Conservation (phyloP, 2,113 vertebrate species). For the Triplophysa siluroides region DNA sequence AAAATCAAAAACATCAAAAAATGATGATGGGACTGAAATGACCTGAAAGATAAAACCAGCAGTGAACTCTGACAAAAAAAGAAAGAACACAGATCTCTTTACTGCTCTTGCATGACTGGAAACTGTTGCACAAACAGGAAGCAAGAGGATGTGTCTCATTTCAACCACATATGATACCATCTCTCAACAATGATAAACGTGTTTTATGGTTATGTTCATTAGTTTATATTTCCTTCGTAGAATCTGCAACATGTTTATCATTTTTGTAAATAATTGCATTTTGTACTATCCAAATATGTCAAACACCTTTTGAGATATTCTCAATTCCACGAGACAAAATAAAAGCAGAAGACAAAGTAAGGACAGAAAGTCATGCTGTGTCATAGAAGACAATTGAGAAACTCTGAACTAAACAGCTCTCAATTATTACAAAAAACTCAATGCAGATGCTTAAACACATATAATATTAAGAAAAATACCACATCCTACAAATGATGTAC, state of each 20-base stretch:
- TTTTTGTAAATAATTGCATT: no score
- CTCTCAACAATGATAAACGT: neutral
- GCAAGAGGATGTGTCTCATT: neutral
- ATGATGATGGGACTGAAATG: neutral
- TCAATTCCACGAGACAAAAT: no score
- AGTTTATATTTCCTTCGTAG: no score
- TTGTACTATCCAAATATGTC: no score
- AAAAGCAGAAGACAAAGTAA: neutral
- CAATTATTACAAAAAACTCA: no score
- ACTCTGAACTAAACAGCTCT: no score
- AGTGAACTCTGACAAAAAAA: neutral
- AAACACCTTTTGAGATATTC: no score
- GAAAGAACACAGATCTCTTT: neutral
- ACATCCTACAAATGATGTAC: no score
- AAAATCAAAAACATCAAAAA: neutral
- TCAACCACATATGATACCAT: conserved; percentile 1
- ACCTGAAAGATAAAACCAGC: neutral
- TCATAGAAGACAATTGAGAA: neutral
- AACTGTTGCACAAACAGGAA: conserved; percentile 45
- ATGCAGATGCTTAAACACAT: no score
- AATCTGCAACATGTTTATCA: no score
- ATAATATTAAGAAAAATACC: no score
- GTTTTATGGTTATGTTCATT: neutral
- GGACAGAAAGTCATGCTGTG: neutral
- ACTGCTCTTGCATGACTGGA: conserved; percentile 15